Percentiles rank a stretch among this genome's conserved stretches.
phyloP scores from a whole-genome alignment of 2,113 vertebrate species.

The Engraulis encrasicolus region DNA sequence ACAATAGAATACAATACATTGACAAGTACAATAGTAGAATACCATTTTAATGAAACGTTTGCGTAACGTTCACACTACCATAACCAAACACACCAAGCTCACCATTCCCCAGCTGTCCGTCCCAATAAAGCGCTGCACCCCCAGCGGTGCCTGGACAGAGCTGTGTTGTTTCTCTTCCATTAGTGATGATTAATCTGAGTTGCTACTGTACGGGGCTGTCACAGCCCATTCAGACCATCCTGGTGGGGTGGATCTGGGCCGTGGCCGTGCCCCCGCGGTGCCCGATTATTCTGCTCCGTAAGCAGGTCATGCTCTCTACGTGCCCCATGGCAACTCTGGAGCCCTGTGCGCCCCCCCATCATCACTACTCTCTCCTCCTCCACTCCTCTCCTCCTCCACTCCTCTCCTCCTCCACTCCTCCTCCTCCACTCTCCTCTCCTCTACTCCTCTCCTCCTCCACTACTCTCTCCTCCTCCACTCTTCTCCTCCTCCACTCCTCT shows the following conservation, averaged over 20 bases:
- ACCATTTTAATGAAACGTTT: too few relatives aligned
- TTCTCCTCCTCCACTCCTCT: too few relatives aligned
- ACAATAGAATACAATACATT: too few relatives aligned
- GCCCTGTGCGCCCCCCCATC: background rate
- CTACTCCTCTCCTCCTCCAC: too few relatives aligned
- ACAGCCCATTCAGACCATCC: background rate
- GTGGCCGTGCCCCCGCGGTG: slow-evolving; percentile 48
- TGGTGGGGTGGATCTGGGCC: background rate
- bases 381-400: too few relatives aligned
- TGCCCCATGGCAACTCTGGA: slow-evolving; percentile 62
- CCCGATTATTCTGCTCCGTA: slow-evolving; percentile 59
- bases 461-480: slow-evolving; percentile 1
- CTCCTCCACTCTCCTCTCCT: too few relatives aligned
- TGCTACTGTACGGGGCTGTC: background rate
- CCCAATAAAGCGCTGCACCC: background rate
- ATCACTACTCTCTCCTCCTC: slow-evolving; percentile 26
- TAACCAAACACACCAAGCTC: background rate
- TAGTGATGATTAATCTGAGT: slow-evolving; percentile 3
- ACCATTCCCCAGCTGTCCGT: background rate
- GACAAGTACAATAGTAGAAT: too few relatives aligned
- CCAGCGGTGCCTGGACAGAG: background rate
- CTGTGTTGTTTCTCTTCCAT: background rate
- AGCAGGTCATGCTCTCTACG: slow-evolving; percentile 66
- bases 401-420: too few relatives aligned
- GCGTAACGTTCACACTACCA: background rate